Conservation (phyloP, 2,113 vertebrate genomes). For the Odocoileus virginianus region DNA sequence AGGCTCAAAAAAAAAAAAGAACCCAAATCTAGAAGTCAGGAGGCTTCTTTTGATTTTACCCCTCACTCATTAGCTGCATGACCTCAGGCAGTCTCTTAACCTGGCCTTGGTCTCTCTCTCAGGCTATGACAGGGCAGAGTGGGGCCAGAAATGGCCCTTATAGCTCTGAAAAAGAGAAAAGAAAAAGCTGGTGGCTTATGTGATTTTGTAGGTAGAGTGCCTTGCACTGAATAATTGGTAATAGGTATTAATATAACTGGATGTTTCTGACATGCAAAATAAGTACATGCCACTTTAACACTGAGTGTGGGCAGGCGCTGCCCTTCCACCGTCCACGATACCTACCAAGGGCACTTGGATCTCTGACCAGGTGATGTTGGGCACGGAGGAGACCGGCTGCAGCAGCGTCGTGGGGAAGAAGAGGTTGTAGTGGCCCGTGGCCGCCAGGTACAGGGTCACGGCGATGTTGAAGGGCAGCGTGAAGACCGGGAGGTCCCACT, state of each 20-base stretch:
- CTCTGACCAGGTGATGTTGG: slow-evolving; percentile 90
- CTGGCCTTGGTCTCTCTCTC: not conserved
- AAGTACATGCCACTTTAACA: not conserved
- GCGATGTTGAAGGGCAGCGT: slow-evolving; percentile 94
- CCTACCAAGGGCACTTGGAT: slow-evolving; percentile 87
- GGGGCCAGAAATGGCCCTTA: not conserved
- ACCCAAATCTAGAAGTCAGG: not conserved
- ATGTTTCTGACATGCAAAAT: not conserved
- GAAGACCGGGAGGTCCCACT: slow-evolving; percentile 95
- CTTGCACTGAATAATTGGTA: not conserved
- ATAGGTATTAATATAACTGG: not conserved
- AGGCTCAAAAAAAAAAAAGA: not conserved
- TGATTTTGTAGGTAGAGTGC: fast-evolving
- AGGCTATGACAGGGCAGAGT: not conserved
- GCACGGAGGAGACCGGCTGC: slow-evolving; percentile 78
- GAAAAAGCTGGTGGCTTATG: not conserved
- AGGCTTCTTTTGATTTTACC: not conserved
- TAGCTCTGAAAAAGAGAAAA: not conserved
- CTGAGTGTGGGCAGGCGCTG: fast-evolving
- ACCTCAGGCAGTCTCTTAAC: not conserved
- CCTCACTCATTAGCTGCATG: not conserved
- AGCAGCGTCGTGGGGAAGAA: slow-evolving; percentile 87
- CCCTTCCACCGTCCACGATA: not conserved
- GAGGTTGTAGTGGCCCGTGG: slow-evolving; percentile 89
- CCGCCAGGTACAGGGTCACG: slow-evolving; percentile 91